A percentile compares a stretch with the other conserved stretches of the same genome.
Evolutionary conservation across 2,888 invertebrate genomes (phyloP).

Genomic region (Cactoblastis cactorum): DNA sequence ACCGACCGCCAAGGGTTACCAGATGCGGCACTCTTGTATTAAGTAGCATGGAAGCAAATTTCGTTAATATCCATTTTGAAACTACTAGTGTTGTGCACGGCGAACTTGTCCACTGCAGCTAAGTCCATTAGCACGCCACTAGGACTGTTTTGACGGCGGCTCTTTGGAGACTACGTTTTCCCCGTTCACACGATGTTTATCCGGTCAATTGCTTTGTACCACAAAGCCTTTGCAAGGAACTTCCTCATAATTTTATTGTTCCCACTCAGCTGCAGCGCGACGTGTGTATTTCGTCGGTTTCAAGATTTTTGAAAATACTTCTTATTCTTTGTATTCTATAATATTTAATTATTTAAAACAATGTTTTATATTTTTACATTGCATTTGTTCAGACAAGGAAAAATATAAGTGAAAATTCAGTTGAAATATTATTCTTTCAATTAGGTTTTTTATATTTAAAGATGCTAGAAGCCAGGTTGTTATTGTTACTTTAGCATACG

Average conservation of each 20-base stretch:
- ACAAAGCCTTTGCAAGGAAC: slow-evolving; percentile 39
- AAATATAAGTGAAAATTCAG: no score
- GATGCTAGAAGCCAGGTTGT: background rate
- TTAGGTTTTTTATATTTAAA: background rate
- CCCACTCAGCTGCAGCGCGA: background rate
- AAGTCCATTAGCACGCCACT: slow-evolving; percentile 57
- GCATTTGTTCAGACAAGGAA: no score
- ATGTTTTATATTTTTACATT: no score
- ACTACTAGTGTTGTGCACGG: slow-evolving; percentile 21
- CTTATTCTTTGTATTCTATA: background rate
- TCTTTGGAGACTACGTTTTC: slow-evolving; percentile 46
- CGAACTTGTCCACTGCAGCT: slow-evolving; percentile 50
- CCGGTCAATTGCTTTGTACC: slow-evolving; percentile 48
- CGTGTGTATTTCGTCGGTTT: background rate
- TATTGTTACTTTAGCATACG: slow-evolving; percentile 6
- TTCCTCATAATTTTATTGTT: slow-evolving; percentile 23
- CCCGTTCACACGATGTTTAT: slow-evolving; percentile 31
- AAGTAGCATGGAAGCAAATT: slow-evolving; percentile 15
- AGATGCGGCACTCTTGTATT: slow-evolving; percentile 13
- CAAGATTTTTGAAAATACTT: background rate
- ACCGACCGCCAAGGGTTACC: slow-evolving; percentile 6
- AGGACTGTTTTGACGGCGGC: slow-evolving; percentile 42
- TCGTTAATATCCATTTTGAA: slow-evolving; percentile 22
- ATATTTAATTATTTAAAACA: no score
- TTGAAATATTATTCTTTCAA: background rate